phyloP scores from a whole-genome alignment of 2,113 vertebrate genomes.

The Macquaria ambigua region DNA sequence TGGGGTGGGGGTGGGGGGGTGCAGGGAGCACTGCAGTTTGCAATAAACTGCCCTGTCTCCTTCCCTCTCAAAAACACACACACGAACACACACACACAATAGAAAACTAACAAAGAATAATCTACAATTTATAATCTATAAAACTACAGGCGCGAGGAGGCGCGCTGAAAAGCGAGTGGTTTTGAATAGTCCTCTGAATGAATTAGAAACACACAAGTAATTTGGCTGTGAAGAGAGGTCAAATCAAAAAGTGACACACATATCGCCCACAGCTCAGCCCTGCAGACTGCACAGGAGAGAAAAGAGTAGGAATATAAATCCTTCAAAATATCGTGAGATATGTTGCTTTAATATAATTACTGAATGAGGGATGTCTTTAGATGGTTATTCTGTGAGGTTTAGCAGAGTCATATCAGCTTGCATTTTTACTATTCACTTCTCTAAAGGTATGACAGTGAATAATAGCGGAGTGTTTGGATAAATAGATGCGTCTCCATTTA shows the following conservation, averaged over 20 bases:
- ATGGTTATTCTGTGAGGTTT: neutral
- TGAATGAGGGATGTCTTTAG: neutral
- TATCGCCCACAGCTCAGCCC: constrained; percentile 33
- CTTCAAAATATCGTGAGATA: neutral
- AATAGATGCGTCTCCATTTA: neutral
- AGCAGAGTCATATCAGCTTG: neutral
- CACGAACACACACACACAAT: constrained; percentile 22
- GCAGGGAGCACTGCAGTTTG: constrained; percentile 50
- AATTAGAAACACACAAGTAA: constrained; percentile 51
- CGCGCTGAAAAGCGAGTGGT: constrained; percentile 18
- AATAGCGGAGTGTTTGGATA: neutral
- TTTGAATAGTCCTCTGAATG: constrained; percentile 33
- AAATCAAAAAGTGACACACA: constrained; percentile 67
- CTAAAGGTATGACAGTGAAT: constrained; percentile 37
- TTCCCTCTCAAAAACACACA: constrained; percentile 24
- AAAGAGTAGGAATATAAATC: constrained; percentile 19
- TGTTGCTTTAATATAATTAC: constrained; percentile 20
- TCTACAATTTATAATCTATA: constrained; percentile 51
- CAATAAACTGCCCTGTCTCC: constrained; percentile 40
- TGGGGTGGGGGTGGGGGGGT: neutral
- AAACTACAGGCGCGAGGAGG: constrained; percentile 15
- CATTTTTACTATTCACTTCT: neutral
- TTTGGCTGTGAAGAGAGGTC: constrained; percentile 60
- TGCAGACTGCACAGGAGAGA: constrained; percentile 22
- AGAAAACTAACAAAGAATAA: constrained; percentile 56